Base-by-base conservation (phyloP, 2,797 vertebrate genomes). In the Lacerta bilineata region DNA sequence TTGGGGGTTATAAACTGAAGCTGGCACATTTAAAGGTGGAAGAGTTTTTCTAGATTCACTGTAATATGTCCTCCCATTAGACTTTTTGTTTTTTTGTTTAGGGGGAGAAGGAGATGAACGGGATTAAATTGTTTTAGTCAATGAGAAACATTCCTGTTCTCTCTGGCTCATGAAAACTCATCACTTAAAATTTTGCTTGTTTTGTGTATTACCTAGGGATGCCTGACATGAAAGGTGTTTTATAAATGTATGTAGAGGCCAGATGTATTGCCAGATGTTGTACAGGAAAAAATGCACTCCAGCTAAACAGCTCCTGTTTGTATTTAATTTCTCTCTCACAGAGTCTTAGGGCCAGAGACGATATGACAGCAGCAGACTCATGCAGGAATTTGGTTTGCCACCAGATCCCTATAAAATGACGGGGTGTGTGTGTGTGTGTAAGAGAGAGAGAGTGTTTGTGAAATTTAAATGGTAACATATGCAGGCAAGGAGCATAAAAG, bases 181-280 rank as follows among this genome's bases (percentile, higher is more conserved):
- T 83, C 80, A 84, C 86, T 93, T 80, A 86, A 20, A 86, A 92
- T 95, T 3, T 0, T 87, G 72, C 84, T 81, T 92, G 72, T 91
- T 95, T 90, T 93, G 90, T 77, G 76, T 0, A 1, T 91, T 89
- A 88, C 82, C 93, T 93, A 91, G 93, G 90, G 93, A 95, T 85
- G 91, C 90, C 92, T 80, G 87, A 83, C 83, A 90, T 83, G 79
- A 90, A 90, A 93, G 86, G 93, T 94, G 93, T 94, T 95, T 95
- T 95, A 94, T 90, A 95, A 95, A 92, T 96, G 88, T 87, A 91
- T 92, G 94, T 93, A 95, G 88, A 93, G 90, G 95, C 91, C 95
- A 96, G 95, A 94, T 96, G 95, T 90, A 91, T 87, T 91, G 91
- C 94, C 95, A 96, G 95, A 95, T 96, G 95, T 92, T 94, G 91